A percentile compares a stretch with the other conserved stretches of the same genome.
phyloP scores from a whole-genome alignment of 2,113 vertebrate species.

The Vulpes lagopus region DNA sequence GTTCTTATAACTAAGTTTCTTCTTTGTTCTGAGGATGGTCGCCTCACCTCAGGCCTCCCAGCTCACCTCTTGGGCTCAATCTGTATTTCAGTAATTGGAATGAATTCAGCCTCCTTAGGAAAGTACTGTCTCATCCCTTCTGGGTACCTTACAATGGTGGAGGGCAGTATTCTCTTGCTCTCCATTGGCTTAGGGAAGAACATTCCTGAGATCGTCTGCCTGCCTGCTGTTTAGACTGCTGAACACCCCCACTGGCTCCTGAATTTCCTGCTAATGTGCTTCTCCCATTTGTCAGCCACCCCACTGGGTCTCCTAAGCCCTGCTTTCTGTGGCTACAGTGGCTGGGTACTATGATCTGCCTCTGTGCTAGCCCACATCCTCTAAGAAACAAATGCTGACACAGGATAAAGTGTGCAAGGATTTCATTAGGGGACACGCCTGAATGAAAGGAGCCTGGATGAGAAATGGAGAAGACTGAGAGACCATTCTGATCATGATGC shows the following conservation, averaged over 20 bases:
- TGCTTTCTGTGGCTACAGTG: background rate
- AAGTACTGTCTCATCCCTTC: background rate
- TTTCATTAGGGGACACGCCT: background rate
- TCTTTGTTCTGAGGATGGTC: background rate
- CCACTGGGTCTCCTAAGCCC: background rate
- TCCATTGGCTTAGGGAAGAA: background rate
- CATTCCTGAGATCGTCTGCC: background rate
- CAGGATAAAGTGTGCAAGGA: background rate
- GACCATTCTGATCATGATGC: background rate
- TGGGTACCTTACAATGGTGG: background rate
- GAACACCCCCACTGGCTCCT: background rate
- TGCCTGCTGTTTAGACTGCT: background rate
- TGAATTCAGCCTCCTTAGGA: background rate
- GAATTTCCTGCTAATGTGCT: background rate
- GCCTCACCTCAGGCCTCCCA: background rate
- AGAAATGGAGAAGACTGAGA: background rate
- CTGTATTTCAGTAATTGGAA: background rate
- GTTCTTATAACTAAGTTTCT: constrained; percentile 21
- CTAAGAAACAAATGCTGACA: background rate
- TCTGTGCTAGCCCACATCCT: background rate
- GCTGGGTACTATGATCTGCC: background rate
- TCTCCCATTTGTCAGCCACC: background rate
- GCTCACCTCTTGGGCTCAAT: background rate
- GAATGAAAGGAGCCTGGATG: background rate
- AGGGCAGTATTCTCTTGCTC: background rate